Evolutionary conservation across 92 coral and sea anemone genomes (phyloP).

Genomic region (Phenganax stokvisi): DNA sequence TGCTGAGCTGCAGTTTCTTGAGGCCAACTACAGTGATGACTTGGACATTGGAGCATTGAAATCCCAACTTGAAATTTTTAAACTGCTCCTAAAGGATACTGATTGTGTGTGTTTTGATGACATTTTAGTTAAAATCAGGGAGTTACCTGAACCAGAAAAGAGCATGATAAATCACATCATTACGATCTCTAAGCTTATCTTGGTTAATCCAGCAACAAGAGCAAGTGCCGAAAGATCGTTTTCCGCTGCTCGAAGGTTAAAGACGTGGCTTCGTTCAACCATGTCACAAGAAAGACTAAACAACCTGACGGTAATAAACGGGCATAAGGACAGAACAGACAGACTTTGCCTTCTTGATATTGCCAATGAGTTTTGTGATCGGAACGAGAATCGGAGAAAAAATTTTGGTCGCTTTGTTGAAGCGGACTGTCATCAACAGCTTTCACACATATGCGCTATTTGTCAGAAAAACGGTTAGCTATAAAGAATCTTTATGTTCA

Average conservation of each 20-base stretch:
- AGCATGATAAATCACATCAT: constrained; percentile 55
- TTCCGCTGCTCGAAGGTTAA: constrained; percentile 60
- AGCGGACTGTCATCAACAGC: constrained; percentile 13
- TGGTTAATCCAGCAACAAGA: constrained; percentile 65
- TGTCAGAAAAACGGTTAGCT: neutral
- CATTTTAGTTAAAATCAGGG: constrained; percentile 45
- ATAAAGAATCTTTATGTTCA: no score
- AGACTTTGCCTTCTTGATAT: constrained; percentile 44
- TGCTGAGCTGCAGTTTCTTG: constrained; percentile 49
- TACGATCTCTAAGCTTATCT: constrained; percentile 49
- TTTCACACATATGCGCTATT: neutral
- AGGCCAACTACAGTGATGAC: constrained; percentile 51
- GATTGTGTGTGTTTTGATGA: constrained; percentile 51
- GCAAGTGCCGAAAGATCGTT: constrained; percentile 60
- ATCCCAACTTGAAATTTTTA: constrained; percentile 52
- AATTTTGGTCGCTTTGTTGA: constrained; percentile 50
- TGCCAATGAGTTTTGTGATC: constrained; percentile 46
- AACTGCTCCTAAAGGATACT: constrained; percentile 48
- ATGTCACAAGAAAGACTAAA: constrained; percentile 59
- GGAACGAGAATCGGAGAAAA: constrained; percentile 45
- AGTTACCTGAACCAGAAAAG: constrained; percentile 55
- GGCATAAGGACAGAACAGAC: constrained; percentile 53
- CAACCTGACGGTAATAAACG: constrained; percentile 50
- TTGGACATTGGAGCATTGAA: constrained; percentile 43
- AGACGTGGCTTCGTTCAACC: constrained; percentile 59